These are phyloP conservation scores for Neocrepidodera transversa DNA, from an alignment of 2,888 invertebrate species.

Conservation along the genomic window DNA sequence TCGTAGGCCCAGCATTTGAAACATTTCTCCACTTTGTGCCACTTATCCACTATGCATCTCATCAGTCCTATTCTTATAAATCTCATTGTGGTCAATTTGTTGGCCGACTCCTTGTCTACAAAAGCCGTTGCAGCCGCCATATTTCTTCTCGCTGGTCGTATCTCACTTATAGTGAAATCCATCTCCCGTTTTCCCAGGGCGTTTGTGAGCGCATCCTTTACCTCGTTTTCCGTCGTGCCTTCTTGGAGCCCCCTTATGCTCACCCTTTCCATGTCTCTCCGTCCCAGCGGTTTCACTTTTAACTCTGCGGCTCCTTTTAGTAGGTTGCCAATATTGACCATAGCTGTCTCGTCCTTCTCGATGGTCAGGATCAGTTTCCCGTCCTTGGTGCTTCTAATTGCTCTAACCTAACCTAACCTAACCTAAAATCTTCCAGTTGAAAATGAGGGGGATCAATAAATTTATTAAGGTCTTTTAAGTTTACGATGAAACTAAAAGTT, in stretches of 20 bases:
- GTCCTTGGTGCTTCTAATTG: too few species aligned
- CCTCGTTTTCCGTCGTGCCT: neutral
- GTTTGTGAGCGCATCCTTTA: neutral
- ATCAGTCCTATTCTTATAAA: slow-evolving; percentile 5
- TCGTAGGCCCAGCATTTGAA: slow-evolving; percentile 9
- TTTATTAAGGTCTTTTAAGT: too few species aligned
- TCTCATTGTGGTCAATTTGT: neutral
- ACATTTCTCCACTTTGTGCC: too few species aligned
- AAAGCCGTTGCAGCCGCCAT: neutral
- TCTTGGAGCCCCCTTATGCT: slow-evolving; percentile 5
- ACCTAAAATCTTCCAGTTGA: too few species aligned
- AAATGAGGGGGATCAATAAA: too few species aligned
- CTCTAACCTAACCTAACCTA: too few species aligned
- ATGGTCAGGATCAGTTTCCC: neutral
- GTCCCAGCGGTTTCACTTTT: neutral
- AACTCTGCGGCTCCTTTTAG: neutral
- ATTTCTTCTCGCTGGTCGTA: neutral
- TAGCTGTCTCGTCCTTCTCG: too few species aligned
- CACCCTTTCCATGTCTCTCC: neutral
- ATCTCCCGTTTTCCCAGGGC: neutral
- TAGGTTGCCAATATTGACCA: neutral
- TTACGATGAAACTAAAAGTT: too few species aligned
- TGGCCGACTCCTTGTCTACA: neutral
- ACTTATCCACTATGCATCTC: neutral
- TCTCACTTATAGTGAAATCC: neutral